Base-by-base conservation (phyloP, 2,797 vertebrate genomes). In the Myoxocephalus aenaeus region DNA sequence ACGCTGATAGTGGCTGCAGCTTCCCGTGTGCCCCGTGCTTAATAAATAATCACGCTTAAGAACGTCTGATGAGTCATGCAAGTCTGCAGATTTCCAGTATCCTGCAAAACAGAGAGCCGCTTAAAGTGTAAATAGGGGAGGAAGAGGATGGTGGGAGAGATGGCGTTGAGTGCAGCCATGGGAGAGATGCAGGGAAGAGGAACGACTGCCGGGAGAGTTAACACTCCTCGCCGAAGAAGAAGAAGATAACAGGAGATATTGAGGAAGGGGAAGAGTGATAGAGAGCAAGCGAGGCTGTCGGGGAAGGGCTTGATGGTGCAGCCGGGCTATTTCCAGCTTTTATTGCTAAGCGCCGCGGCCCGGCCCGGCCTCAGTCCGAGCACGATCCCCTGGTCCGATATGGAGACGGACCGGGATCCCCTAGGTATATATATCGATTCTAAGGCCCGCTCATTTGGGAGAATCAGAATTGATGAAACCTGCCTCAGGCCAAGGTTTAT, bases 361-460 rank as follows among this genome's bases (percentile, higher is more conserved):
- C 3, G 11, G 34, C 27, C 54, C 25, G 0, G 56, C 32, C 57
- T 71, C 27, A 69, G 75, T 56, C 64, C 2, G 22, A 77, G 75
- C 68, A 77, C 18, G 25, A 87, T 63, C 67, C 67, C 78, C 75
- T 11, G 63, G 59, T 75, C 70, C 78, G 71, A 90, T 75, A 85
- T 74, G 54, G 77, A 92, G 85, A 86, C 68, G 54, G 56, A 81
- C 89, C 69, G 67, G 81, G 69, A 71, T 80, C 81, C 87, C 88
- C 65, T 12, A 62, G 91, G 80, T 80, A 9, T 86, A 93, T 86
- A 93, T 86, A 94, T 93, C 36, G 88, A 95, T 94, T 92, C 75
- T 72, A 71, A 61, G 72, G 27, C 65, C 77, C 68, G 75, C 80
- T 92, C 89, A 91, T 93, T 92, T 86, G 79, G 82, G 70, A 86